phyloP scores from a whole-genome alignment of 2,797 vertebrate genomes.

The Poecilia wingei region DNA sequence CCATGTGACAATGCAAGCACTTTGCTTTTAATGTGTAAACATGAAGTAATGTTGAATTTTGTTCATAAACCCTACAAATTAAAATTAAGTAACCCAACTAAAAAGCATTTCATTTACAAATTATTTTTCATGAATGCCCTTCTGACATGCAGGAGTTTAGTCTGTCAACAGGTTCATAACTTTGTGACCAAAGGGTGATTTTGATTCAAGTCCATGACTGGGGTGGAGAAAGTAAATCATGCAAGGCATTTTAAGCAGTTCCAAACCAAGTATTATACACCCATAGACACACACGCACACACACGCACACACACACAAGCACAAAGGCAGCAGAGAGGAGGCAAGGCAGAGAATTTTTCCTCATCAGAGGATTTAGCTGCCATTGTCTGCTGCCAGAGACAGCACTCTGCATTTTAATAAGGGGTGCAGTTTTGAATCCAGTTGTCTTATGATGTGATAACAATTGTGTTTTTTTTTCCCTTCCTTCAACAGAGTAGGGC shows the following conservation, averaged over 20 bases:
- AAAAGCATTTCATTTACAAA: conserved; percentile 16
- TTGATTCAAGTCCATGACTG: conserved; percentile 39
- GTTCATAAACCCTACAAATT: conserved; percentile 8
- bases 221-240: conserved; percentile 38
- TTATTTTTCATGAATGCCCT: neutral
- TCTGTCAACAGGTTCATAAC: conserved; percentile 28
- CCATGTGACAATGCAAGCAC: neutral
- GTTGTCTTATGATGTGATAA: conserved; percentile 49
- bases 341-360: conserved; percentile 40
- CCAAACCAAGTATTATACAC: conserved; percentile 13
- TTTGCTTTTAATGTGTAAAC: neutral
- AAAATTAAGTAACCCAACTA: conserved; percentile 1
- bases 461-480: conserved; percentile 27
- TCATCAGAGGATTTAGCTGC: conserved; percentile 66
- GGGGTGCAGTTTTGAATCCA: conserved; percentile 53
- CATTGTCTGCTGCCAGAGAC: conserved; percentile 61
- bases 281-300: conserved; percentile 4
- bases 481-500: conserved; percentile 1
- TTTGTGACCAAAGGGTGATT: conserved; percentile 34
- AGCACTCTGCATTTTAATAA: conserved; percentile 59
- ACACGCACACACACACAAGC: conserved; percentile 6
- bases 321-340: conserved; percentile 34
- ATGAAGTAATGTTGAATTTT: neutral
- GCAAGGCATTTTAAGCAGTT: conserved; percentile 35
- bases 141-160: conserved; percentile 14